Conservation (phyloP, 30 jellyfish, hydroid and myxozoan genomes). For the Aurelia sp. region DNA sequence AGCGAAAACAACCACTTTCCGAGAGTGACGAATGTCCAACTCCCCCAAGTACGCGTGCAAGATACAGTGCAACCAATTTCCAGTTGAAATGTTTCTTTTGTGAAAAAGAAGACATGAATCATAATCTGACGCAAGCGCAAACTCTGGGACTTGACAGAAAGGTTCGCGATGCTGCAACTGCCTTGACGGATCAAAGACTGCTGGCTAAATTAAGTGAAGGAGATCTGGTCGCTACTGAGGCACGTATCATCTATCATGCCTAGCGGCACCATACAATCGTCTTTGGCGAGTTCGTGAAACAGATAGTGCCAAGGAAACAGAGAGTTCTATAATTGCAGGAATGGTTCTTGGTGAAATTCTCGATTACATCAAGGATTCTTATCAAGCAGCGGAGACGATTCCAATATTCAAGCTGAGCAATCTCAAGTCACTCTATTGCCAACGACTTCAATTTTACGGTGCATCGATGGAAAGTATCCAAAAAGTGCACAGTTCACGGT, state of each 20-base stretch:
- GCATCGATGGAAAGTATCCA: not conserved
- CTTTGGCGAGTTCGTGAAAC: not conserved
- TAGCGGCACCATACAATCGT: slow-evolving; percentile 12
- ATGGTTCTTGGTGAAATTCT: slow-evolving; percentile 8
- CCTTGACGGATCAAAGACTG: not conserved
- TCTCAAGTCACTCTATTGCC: not conserved
- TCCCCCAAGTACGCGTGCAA: slow-evolving; percentile 28
- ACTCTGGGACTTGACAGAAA: slow-evolving; percentile 10
- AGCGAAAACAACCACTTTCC: not conserved
- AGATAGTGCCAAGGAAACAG: not conserved
- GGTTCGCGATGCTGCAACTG: not conserved
- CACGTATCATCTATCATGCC: slow-evolving; percentile 18
- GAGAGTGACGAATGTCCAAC: not conserved
- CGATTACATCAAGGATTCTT: not conserved
- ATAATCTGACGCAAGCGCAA: slow-evolving; percentile 33
- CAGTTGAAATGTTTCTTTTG: slow-evolving; percentile 1
- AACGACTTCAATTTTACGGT: slow-evolving; percentile 2
- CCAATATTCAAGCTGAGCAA: slow-evolving; percentile 9
- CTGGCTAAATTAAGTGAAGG: slow-evolving; percentile 6
- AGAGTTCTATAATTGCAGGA: not conserved
- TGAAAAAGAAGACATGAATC: slow-evolving; percentile 27
- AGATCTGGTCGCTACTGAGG: not conserved
- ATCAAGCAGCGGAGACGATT: not conserved
- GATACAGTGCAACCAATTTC: slow-evolving; percentile 42
- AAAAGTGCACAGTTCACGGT: slow-evolving; percentile 35